Evolutionary conservation across 1,140 invertebrate genomes (phyloP), one percentile per base, ranked within the genome.

Genomic region (Portunus trituberculatus): DNA sequence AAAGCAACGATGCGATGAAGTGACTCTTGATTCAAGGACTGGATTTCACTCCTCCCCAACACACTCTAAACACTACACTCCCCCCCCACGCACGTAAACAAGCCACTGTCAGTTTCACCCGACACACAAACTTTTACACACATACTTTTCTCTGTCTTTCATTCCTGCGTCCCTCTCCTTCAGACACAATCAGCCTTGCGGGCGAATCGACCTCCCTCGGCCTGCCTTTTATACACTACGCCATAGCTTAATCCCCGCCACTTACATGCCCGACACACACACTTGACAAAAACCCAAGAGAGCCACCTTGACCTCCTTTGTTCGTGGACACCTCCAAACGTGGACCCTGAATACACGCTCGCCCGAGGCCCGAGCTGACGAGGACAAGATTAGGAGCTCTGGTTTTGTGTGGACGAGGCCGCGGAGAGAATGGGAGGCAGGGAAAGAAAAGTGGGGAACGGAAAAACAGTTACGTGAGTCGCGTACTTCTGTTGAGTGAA

Each of bases 221-320:
- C 67, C 67, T n/a, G 67, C 67, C n/a, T 25, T n/a, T 76, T 76
- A 76, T n/a, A 25, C 67, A 76, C 67, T n/a, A 25, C 12, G 67
- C n/a, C 67, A 76, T 76, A 25, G 67, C 67, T 76, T 76, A 76
- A 76, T 76, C 67, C 67, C 67, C 67, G 20, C 67, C 67, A n/a
- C 67, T 76, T 76, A 76, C 67, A 76, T 25, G 67, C 67, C 67
- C 67, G 67, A 76, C 67, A 76, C 67, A 76, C 67, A 76, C 67
- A 0, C 16, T 20, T 25, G 67, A 76, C 67, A 76, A 76, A 76
- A 76, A 76, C 67, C 67, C 67, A 25, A 12, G 20, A 76, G 67
- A 25, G 20, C 20, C 67, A n/a, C 67, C 67, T 76, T 76, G 67
- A 76, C 67, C 67, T 76, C 67, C 52, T 76, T 76, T 76, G 67